Evolutionary conservation across 2,113 vertebrate species (phyloP).

Genomic region (Apodemus speciosus): DNA sequence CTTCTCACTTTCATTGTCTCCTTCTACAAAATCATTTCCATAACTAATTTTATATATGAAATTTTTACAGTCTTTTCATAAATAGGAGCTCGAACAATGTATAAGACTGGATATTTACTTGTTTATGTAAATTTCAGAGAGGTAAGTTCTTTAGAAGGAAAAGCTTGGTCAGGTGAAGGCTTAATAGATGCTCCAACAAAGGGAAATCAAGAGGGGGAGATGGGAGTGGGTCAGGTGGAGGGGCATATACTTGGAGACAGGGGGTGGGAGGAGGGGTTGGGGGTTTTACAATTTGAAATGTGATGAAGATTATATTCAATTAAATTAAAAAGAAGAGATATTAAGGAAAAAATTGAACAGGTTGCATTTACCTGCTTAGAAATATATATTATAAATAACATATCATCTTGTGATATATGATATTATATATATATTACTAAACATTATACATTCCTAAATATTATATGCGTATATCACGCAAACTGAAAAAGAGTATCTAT

Average conservation of each 20-base stretch:
- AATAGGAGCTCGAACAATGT: background rate
- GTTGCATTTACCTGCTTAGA: background rate
- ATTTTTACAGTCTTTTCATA: constrained; percentile 48
- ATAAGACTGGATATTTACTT: background rate
- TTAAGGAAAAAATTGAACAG: background rate
- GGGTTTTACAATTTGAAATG: too few relatives aligned
- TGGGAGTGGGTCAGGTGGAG: too few relatives aligned
- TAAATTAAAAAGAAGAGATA: too few relatives aligned
- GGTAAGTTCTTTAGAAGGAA: constrained; percentile 8
- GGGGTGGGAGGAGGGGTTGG: too few relatives aligned
- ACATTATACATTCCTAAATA: background rate
- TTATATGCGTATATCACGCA: background rate
- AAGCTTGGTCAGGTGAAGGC: background rate
- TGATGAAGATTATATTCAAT: too few relatives aligned
- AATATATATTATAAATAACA: too few relatives aligned
- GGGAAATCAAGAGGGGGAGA: too few relatives aligned
- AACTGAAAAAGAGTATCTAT: constrained; percentile 6
- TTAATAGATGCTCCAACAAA: too few relatives aligned
- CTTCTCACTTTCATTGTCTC: background rate
- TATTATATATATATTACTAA: too few relatives aligned
- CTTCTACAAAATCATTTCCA: constrained; percentile 59
- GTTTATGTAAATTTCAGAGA: background rate
- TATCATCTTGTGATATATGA: background rate
- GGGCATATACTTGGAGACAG: too few relatives aligned
- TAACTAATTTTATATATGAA: constrained; percentile 47